Conservation (phyloP, 2,113 vertebrate species). For the Ophiodon elongatus region DNA sequence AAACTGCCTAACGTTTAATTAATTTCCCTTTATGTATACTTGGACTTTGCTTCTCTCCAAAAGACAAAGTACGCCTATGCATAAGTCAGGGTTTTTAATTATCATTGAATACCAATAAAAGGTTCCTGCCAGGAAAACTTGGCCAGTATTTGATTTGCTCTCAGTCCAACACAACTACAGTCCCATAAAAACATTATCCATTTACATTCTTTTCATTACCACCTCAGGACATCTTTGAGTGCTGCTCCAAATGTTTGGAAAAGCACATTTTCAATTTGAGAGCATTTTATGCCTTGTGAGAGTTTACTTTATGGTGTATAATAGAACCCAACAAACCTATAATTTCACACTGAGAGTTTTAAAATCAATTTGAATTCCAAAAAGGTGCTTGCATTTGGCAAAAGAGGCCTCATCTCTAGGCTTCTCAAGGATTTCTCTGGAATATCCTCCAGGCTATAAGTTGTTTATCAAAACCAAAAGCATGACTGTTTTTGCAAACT, state of each 20-base stretch:
- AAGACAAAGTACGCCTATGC: slow-evolving; percentile 83
- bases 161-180: slow-evolving; percentile 58
- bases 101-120: slow-evolving; percentile 77
- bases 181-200: slow-evolving; percentile 69
- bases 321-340: slow-evolving; percentile 20
- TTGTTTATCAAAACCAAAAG: slow-evolving; percentile 74
- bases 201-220: slow-evolving; percentile 70
- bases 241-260: slow-evolving; percentile 38
- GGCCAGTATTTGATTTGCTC: slow-evolving; percentile 62
- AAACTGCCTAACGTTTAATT: slow-evolving; percentile 85
- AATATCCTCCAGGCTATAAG: slow-evolving; percentile 54
- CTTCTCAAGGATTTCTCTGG: slow-evolving; percentile 28
- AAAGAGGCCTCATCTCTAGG: slow-evolving; percentile 22
- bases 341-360: slow-evolving; percentile 24
- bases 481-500: slow-evolving; percentile 66
- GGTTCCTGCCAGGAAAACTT: slow-evolving; percentile 60
- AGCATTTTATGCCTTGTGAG: slow-evolving; percentile 6
- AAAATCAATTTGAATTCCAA: slow-evolving; percentile 14
- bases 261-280: slow-evolving; percentile 29
- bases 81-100: slow-evolving; percentile 81
- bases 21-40: slow-evolving; percentile 87
- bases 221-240: slow-evolving; percentile 53
- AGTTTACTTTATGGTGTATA: slow-evolving; percentile 20
- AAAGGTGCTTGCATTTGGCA: not conserved
- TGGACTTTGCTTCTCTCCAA: slow-evolving; percentile 74